Percentiles rank a stretch among this genome's conserved stretches.
Evolutionary conservation across 2,797 vertebrate species (phyloP).

Genomic region (Sitta carolinensis): DNA sequence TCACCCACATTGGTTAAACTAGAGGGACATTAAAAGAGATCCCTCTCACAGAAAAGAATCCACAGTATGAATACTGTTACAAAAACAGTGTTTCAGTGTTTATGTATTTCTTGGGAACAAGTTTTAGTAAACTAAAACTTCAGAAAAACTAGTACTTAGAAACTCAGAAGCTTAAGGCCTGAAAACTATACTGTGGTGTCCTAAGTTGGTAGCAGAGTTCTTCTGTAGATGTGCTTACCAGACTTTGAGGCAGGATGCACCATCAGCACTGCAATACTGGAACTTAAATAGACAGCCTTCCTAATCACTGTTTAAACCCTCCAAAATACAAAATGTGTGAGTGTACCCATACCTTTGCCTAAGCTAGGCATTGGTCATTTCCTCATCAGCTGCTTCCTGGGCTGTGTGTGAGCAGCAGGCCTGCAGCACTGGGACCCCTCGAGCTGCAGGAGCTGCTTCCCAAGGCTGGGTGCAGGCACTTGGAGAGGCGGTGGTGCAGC

Average conservation of each 20-base stretch:
- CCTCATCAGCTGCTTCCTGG: background rate
- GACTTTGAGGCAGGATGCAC: background rate
- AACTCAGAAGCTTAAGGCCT: too few species aligned
- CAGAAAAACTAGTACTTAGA: too few species aligned
- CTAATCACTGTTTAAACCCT: background rate
- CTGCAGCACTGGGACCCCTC: background rate
- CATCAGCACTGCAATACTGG: background rate
- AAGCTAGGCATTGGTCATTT: too few species aligned
- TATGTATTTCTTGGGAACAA: too few species aligned
- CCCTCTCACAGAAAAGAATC: too few species aligned
- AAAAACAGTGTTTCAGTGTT: too few species aligned
- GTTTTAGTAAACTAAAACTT: too few species aligned
- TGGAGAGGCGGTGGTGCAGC: background rate
- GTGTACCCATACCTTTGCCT: background rate
- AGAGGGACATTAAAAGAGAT: too few species aligned
- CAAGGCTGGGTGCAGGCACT: too few species aligned
- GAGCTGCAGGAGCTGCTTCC: background rate
- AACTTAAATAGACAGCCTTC: background rate
- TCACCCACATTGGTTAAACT: too few species aligned
- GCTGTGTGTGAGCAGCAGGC: background rate
- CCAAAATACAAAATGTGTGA: background rate
- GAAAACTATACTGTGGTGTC: too few species aligned
- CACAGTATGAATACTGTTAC: too few species aligned
- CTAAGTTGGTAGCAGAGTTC: background rate
- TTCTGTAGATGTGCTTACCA: fast-evolving